Percentiles rank a stretch among this genome's conserved stretches.
Conservation (phyloP, 2,888 invertebrate species). For the Phalera bucephala region DNA sequence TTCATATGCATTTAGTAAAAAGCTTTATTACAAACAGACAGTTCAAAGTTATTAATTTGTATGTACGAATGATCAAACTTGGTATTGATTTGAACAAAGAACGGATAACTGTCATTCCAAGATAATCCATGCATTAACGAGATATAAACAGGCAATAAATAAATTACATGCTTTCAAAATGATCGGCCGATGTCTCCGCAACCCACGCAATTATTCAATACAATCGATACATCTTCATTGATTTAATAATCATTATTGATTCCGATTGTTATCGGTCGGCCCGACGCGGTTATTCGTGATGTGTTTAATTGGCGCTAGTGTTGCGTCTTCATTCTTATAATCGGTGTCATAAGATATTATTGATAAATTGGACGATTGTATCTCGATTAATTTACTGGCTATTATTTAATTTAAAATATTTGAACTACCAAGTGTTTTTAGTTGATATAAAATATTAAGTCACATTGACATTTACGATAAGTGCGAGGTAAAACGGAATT, state of each 20-base stretch:
- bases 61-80: too few species aligned
- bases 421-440: too few species aligned
- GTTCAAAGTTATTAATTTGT: too few species aligned
- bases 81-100: constrained; percentile 13
- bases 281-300: constrained; percentile 3
- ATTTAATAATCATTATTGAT: constrained; percentile 20
- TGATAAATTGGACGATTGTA: too few species aligned
- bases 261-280: constrained; percentile 24
- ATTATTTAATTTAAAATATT: too few species aligned
- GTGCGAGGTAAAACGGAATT: too few species aligned
- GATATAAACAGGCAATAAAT: constrained; percentile 27
- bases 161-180: constrained; percentile 13
- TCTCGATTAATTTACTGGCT: too few species aligned
- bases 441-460: too few species aligned
- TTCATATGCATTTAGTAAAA: too few species aligned
- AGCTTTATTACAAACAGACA: too few species aligned
- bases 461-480: too few species aligned
- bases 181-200: constrained; percentile 27
- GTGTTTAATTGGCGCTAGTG: constrained; percentile 18
- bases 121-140: too few species aligned
- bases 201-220: constrained; percentile 32
- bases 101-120: constrained; percentile 11
- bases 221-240: constrained; percentile 30
- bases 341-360: constrained; percentile 3
- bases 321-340: constrained; percentile 4